Conservation (phyloP, 2,113 vertebrate genomes). For the Eupsittula cactorum region DNA sequence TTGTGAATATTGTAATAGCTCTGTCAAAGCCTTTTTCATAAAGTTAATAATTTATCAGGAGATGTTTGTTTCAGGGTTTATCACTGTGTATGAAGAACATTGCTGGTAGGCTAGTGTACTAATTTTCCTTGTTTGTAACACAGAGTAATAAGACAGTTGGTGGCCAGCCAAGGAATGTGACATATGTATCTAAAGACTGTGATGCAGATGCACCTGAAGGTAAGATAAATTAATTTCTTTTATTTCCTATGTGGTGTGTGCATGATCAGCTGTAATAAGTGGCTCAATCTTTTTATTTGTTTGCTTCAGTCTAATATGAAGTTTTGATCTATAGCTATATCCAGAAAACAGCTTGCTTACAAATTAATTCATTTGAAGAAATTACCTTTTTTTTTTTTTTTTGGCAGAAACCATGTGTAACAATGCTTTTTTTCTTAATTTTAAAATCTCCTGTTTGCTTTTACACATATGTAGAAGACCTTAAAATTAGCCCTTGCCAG, state of each 20-base stretch:
- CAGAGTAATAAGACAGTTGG: conserved; percentile 74
- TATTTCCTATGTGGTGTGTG: neutral
- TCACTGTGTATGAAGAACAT: neutral
- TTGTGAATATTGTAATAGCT: neutral
- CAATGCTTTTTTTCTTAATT: neutral
- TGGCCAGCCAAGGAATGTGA: conserved; percentile 71
- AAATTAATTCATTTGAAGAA: neutral
- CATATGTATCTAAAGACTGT: conserved; percentile 81
- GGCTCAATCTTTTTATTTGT: neutral
- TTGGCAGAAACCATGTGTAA: neutral
- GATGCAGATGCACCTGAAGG: conserved; percentile 94
- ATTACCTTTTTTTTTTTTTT: neutral
- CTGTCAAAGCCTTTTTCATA: neutral
- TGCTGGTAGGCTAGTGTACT: neutral
- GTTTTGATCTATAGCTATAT: neutral
- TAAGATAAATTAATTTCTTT: conserved; percentile 58
- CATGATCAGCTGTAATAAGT: neutral
- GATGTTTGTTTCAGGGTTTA: neutral
- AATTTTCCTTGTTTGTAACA: neutral
- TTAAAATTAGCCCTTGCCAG: neutral
- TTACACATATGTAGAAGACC: accelerated
- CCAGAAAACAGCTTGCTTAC: neutral
- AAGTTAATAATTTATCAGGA: neutral
- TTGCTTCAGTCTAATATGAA: neutral
- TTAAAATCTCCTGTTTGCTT: neutral